Percentiles rank a stretch among this genome's conserved stretches.
Evolutionary conservation across 2,113 vertebrate genomes (phyloP).

Genomic region (Oreochromis niloticus): DNA sequence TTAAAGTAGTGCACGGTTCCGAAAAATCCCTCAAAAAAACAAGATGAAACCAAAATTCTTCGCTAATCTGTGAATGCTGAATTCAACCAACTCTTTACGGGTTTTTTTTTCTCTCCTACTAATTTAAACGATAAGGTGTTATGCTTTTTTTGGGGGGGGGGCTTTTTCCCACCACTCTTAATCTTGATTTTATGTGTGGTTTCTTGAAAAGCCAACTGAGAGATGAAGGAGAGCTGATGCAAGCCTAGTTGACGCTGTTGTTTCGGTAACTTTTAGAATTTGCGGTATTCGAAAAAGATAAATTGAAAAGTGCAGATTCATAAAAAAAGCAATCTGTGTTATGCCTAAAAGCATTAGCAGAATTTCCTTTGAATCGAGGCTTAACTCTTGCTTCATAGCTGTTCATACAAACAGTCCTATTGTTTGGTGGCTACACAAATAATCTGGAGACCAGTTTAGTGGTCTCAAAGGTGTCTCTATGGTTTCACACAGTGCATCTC

Average conservation of each 20-base stretch:
- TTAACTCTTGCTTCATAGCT: not conserved
- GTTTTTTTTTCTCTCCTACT: not conserved
- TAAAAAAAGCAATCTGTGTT: not conserved
- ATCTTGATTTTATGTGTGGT: not conserved
- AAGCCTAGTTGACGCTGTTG: not conserved
- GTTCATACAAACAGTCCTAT: not conserved
- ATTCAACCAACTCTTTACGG: not conserved
- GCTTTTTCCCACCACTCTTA: not conserved
- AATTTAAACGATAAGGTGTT: not conserved
- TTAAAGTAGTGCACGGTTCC: not conserved
- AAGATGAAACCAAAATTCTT: not conserved
- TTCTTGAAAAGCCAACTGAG: not conserved
- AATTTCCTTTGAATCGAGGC: not conserved
- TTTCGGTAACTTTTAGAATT: not conserved
- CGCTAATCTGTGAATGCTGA: not conserved
- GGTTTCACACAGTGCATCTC: constrained; percentile 34
- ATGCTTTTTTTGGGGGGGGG: not conserved
- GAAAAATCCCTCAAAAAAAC: not conserved
- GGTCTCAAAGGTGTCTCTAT: constrained; percentile 35
- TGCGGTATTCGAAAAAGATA: not conserved
- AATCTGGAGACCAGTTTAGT: not conserved
- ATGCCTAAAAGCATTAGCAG: not conserved
- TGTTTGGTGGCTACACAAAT: not conserved
- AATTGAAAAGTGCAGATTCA: not conserved
- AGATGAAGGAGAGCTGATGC: not conserved